Base-by-base conservation (phyloP, 2,113 vertebrate genomes). In the Muntiacus muntjak region DNA sequence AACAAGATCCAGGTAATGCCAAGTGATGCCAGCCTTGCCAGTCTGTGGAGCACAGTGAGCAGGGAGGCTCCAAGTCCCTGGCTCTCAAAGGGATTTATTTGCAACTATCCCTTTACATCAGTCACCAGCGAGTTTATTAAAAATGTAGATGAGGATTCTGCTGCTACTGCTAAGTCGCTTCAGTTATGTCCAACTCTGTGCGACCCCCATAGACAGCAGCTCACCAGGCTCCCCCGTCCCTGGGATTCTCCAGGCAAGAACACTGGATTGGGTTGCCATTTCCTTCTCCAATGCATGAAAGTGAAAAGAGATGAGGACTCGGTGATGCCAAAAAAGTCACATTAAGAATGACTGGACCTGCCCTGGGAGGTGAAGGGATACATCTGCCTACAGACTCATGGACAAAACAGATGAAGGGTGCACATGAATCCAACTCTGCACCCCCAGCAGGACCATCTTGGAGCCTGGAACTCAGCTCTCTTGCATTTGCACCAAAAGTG, bases 301-400 rank as follows among this genome's bases (percentile, higher is more conserved):
- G 47, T 50, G 47, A 50, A 50, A 50, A 50, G 47, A 84, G 6
- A 81, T 45, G n/a, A 30, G 9, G 11, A 74, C 23, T 4, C 54
- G 25, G 55, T 33, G 28, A 52, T 50, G 54, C 21, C 16, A 52
- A 28, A n/a, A 40, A 47, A 16, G 47, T 50, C 21, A 16, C 81
- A 25, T 0, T 43, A 26, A 79, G 45, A 30, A 50, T 8, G 19
- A 28, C 19, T 6, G 4, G 40, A 36, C 43, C 19, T 58, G 23
- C 28, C 4, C 23, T 28, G 1, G 7, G n/a, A 52, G 10, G 12
- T 26, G 45, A 47, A 52, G 0, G 33, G 23, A 33, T n/a, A 52
- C 36, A 36, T 19, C 0, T 54, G 40, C 47, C n/a, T 3, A 13
- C 40, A 52, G 74, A 45, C 36, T 30, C 8, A 0, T 0, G 6